Percentiles rank a stretch among this genome's conserved stretches.
These are phyloP conservation scores for Oryzias sinensis DNA, from an alignment of 2,797 vertebrate genomes.

Conservation along the genomic window DNA sequence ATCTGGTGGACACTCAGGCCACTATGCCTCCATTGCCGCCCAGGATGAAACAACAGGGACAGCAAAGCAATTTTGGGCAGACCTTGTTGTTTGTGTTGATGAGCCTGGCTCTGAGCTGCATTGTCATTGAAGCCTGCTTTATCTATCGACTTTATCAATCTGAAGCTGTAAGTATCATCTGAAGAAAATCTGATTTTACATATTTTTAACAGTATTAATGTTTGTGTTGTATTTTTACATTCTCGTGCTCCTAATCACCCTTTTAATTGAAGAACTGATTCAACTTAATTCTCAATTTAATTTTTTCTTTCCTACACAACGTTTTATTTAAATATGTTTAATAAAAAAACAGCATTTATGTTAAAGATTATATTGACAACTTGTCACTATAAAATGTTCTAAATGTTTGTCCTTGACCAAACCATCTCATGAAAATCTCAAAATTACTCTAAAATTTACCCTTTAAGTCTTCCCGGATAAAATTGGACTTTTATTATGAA, in stretches of 20 bases:
- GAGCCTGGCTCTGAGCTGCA: slow-evolving; percentile 59
- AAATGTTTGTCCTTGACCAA: no score
- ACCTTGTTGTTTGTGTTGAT: slow-evolving; percentile 66
- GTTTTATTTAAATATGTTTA: no score
- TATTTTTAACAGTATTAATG: not conserved
- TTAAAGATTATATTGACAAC: no score
- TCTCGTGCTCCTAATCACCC: not conserved
- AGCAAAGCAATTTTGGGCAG: slow-evolving; percentile 13
- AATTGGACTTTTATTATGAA: no score
- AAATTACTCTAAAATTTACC: no score
- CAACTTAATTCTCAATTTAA: slow-evolving; percentile 6
- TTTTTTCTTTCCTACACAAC: no score
- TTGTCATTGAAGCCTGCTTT: slow-evolving; percentile 70
- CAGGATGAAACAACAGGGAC: slow-evolving; percentile 1
- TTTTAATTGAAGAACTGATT: slow-evolving; percentile 12
- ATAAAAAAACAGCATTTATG: no score
- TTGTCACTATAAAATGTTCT: no score
- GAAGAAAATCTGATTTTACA: not conserved
- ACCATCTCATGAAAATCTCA: no score
- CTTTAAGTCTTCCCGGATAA: no score
- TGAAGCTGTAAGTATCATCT: slow-evolving; percentile 55
- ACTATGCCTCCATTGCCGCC: slow-evolving; percentile 53
- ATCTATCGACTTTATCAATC: slow-evolving; percentile 68
- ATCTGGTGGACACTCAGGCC: slow-evolving; percentile 61
- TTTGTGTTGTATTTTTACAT: slow-evolving; percentile 2